These are phyloP conservation scores for Papilio gigon DNA, from an alignment of 2,888 invertebrate genomes.

Conservation along the genomic window DNA sequence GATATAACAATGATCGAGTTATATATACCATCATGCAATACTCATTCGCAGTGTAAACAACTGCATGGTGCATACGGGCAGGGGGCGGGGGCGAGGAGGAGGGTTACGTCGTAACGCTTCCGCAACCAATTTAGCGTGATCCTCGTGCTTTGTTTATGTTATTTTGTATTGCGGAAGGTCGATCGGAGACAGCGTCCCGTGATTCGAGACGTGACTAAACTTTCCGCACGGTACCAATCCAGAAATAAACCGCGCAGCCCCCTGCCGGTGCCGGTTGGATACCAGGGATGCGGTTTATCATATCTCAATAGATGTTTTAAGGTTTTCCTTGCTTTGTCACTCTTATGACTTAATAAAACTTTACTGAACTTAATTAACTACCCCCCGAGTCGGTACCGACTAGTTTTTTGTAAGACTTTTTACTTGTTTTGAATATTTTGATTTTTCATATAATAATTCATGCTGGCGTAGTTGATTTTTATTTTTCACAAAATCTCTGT, in stretches of 20 bases:
- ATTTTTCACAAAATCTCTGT: too few relatives aligned
- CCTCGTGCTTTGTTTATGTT: conserved; percentile 44
- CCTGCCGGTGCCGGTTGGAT: conserved; percentile 45
- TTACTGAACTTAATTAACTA: too few relatives aligned
- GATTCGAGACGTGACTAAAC: conserved; percentile 70
- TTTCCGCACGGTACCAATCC: conserved; percentile 82
- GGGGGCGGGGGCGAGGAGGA: background rate
- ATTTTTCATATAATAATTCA: too few relatives aligned
- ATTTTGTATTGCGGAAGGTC: conserved; percentile 67
- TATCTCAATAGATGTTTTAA: conserved; percentile 39
- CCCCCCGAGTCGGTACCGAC: too few relatives aligned
- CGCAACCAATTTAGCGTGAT: conserved; percentile 29
- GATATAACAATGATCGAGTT: conserved; percentile 19
- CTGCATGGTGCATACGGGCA: conserved; percentile 17
- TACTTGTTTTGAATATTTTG: too few relatives aligned
- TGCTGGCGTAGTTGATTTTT: too few relatives aligned
- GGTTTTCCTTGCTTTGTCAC: background rate
- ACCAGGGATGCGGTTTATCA: conserved; percentile 33
- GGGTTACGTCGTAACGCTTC: conserved; percentile 28
- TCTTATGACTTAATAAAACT: background rate
- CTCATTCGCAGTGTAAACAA: conserved; percentile 18
- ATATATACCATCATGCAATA: background rate
- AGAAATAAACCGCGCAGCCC: conserved; percentile 73
- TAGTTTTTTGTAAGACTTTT: too few relatives aligned
- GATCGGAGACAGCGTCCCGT: conserved; percentile 59